Evolutionary conservation across 2,113 vertebrate genomes (phyloP).

Genomic region (Quiscalus mexicanus): DNA sequence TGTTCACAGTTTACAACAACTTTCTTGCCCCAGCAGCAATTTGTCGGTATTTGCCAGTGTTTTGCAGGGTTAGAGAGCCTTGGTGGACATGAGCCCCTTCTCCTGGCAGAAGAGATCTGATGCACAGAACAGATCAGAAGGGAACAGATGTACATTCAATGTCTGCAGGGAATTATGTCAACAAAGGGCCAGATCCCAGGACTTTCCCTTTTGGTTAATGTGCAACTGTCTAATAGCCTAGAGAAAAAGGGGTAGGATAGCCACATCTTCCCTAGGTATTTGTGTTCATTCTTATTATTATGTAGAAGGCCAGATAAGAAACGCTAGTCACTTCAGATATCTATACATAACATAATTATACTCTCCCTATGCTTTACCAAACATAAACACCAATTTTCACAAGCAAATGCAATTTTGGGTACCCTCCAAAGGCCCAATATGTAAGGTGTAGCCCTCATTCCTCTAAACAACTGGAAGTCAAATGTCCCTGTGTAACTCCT

Average conservation of each 20-base stretch:
- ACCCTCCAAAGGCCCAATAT: neutral
- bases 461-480: slow-evolving; percentile 2
- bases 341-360: neutral
- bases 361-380: neutral
- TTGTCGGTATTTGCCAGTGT: neutral
- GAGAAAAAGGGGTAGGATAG: neutral
- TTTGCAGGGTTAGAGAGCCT: neutral
- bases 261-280: neutral
- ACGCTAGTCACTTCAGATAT: neutral
- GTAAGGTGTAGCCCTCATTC: neutral
- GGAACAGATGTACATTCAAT: neutral
- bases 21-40: neutral
- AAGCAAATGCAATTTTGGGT: neutral
- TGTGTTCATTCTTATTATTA: neutral
- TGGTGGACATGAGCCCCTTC: neutral
- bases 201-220: neutral
- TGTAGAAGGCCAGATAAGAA: neutral
- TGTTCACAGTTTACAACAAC: neutral
- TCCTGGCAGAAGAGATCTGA: neutral
- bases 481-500: slow-evolving; percentile 5
- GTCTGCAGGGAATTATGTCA: neutral
- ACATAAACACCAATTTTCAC: neutral
- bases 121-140: neutral
- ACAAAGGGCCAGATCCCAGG: neutral
- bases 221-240: neutral